Base-by-base conservation (phyloP, 2,797 vertebrate genomes). In the Paratrypauchen microcephalus region DNA sequence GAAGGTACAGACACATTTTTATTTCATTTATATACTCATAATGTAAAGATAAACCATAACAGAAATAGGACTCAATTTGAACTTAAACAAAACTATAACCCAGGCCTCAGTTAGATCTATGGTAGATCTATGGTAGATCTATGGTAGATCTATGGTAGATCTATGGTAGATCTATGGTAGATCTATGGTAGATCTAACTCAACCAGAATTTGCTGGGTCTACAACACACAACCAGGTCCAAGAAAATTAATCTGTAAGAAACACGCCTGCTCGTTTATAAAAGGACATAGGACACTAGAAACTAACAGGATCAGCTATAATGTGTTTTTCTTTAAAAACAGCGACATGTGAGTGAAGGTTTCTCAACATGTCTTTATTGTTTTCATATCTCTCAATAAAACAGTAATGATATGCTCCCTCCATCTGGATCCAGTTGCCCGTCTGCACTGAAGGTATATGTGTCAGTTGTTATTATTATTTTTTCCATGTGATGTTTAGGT, bases 381-480 rank as follows among this genome's bases (percentile, higher is more conserved):
- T 93, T 91, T 91, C 82, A 93, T 91, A 91, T 89, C 81, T 86
- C 80, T 81, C 84, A 91, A 90, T 93, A 89, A 92, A 92, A 90
- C 58, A 2, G 88, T 90, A 90, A 92, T 83, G 86, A 91, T 87
- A 84, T 68, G 74, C 79, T 86, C 72, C 61, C 77, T 79, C 85
- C 92, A 93, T 93, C 92, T 93, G 92, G 89, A 91, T 91, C 85
- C 74, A 87, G 89, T 94, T 93, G 83, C 85, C 81, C 80, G 82
- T 80, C 83, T 85, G 80, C 56, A 13, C 80, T 84, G 83, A 88
- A 86, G 83, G 82, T 89, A 76, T 82, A 88, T 57, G 66, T 87
- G 88, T 89, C 91, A 83, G 81, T 88, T 90, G 77, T 82, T 89
- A 84, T 91, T 90, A 88, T 90, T 89, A 85, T 87, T 87, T 84